These are phyloP conservation scores for Rhinopomastus cyanomelas DNA, from an alignment of 2,113 vertebrate genomes.

Conservation along the genomic window DNA sequence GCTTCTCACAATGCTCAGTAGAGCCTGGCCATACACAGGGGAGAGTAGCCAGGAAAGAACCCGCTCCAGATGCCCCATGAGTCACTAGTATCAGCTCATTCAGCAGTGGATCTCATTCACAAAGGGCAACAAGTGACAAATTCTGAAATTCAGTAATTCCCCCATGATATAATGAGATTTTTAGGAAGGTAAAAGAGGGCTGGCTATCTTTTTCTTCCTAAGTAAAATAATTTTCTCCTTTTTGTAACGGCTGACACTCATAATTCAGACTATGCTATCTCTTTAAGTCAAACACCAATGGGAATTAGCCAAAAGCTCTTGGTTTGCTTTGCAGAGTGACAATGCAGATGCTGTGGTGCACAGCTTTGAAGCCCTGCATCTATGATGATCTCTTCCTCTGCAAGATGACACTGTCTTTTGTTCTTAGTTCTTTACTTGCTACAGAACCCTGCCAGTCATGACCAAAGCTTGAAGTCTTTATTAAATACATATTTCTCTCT, in stretches of 20 bases:
- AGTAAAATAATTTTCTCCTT: not conserved
- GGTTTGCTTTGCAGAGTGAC: not conserved
- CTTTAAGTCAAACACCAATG: not conserved
- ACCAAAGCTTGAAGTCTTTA: not conserved
- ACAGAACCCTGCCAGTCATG: not conserved
- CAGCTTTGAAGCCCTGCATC: not conserved
- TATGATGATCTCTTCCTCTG: fast-evolving
- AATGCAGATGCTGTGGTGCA: not conserved
- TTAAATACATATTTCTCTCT: not conserved
- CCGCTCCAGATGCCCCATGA: not conserved
- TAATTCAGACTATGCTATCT: not conserved
- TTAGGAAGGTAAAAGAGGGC: not conserved
- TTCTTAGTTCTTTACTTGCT: not conserved
- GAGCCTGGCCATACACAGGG: not conserved
- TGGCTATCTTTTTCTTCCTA: not conserved
- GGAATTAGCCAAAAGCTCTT: not conserved
- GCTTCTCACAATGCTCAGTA: not conserved
- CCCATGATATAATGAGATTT: not conserved
- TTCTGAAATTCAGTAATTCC: not conserved
- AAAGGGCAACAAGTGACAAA: not conserved
- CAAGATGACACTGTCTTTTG: not conserved
- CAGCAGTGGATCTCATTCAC: not conserved
- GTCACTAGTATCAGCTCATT: not conserved
- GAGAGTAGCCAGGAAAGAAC: not conserved
- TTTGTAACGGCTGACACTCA: not conserved